A percentile compares a stretch with the other conserved stretches of the same genome.
These are phyloP conservation scores for Scaptomyza montana DNA, from an alignment of 1,140 invertebrate species.

Conservation along the genomic window DNA sequence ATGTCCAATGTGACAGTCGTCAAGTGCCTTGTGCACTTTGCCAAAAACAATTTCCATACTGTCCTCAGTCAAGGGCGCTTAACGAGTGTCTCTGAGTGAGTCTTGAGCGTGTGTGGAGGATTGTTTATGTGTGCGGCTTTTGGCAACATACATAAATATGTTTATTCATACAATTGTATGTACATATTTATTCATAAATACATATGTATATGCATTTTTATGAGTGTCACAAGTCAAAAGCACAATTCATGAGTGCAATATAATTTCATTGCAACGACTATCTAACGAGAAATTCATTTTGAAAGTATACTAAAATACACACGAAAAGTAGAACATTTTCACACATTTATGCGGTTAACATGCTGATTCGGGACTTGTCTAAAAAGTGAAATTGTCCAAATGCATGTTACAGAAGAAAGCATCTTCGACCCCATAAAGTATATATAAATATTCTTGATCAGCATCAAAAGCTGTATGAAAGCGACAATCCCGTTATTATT, in stretches of 20 bases:
- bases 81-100: slow-evolving; percentile 24
- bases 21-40: slow-evolving; percentile 81
- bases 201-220: slow-evolving; percentile 1
- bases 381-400: too few relatives aligned
- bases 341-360: neutral
- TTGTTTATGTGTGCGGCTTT: slow-evolving; percentile 14
- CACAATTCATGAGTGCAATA: slow-evolving; percentile 40
- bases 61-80: slow-evolving; percentile 49
- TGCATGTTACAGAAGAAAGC: too few relatives aligned
- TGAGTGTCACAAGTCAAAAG: slow-evolving; percentile 27
- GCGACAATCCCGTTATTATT: too few relatives aligned
- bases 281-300: slow-evolving; percentile 28
- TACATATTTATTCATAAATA: slow-evolving; percentile 10
- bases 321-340: neutral
- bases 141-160: neutral
- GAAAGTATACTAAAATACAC: neutral
- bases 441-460: too few relatives aligned
- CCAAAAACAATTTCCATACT: slow-evolving; percentile 74
- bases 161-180: slow-evolving; percentile 14
- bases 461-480: too few relatives aligned
- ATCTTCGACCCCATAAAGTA: too few relatives aligned
- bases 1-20: slow-evolving; percentile 76
- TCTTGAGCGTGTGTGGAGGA: slow-evolving; percentile 1
- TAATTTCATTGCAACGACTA: slow-evolving; percentile 44
- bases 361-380: too few relatives aligned